Percentiles rank a stretch among this genome's conserved stretches.
Evolutionary conservation across 2,113 vertebrate genomes (phyloP).

Genomic region (Clupea harengus): DNA sequence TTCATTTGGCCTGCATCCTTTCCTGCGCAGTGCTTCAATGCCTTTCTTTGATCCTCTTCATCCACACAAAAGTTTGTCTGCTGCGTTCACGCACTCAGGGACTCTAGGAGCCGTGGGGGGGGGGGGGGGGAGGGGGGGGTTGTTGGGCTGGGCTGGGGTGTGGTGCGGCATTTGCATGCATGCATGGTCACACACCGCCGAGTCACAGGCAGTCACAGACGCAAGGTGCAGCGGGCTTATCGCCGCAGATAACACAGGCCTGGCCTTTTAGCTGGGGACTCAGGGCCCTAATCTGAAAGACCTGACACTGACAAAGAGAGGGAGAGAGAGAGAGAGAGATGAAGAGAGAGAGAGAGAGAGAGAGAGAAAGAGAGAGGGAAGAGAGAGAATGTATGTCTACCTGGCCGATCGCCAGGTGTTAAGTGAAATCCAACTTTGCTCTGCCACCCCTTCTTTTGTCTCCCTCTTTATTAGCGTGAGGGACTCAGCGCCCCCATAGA

Average conservation of each 20-base stretch:
- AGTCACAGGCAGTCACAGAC: constrained; percentile 43
- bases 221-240: constrained; percentile 54
- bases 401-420: constrained; percentile 45
- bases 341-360: constrained; percentile 26
- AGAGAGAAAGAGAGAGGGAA: neutral
- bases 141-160: neutral
- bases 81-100: neutral
- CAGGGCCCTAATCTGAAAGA: constrained; percentile 54
- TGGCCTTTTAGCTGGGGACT: constrained; percentile 59
- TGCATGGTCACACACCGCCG: constrained; percentile 47
- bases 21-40: neutral
- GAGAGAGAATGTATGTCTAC: constrained; percentile 27
- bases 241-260: constrained; percentile 53
- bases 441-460: constrained; percentile 62
- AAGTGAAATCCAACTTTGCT: constrained; percentile 50
- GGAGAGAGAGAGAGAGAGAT: constrained; percentile 31
- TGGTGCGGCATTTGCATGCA: constrained; percentile 47
- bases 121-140: neutral
- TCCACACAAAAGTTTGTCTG: constrained; percentile 31
- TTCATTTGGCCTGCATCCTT: neutral
- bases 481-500: constrained; percentile 51
- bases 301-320: constrained; percentile 51
- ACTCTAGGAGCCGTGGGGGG: neutral
- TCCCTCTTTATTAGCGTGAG: constrained; percentile 49
- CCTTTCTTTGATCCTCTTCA: neutral